Evolutionary conservation across 2,888 invertebrate species (phyloP).

Genomic region (Oligia strigilis): DNA sequence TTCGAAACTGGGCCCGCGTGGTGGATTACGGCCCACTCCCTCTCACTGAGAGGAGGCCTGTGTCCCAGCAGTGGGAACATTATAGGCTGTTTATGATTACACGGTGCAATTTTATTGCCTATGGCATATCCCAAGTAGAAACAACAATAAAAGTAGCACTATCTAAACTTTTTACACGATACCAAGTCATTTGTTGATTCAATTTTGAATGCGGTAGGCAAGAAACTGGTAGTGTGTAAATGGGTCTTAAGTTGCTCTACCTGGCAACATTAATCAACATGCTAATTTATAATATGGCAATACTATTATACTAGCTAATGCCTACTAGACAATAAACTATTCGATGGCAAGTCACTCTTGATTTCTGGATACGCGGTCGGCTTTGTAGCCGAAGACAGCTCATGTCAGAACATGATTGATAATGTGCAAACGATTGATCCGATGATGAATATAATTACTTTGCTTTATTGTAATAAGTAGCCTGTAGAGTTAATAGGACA

Average conservation of each 20-base stretch:
- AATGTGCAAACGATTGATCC: slow-evolving; percentile 48
- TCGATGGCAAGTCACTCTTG: slow-evolving; percentile 44
- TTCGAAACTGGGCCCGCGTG: too few relatives aligned
- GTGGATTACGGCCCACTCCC: too few relatives aligned
- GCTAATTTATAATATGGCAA: background rate
- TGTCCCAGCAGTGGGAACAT: too few relatives aligned
- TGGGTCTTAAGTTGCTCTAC: background rate
- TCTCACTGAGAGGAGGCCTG: too few relatives aligned
- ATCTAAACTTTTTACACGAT: too few relatives aligned
- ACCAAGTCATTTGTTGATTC: background rate
- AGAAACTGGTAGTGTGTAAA: background rate
- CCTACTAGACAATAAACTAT: background rate
- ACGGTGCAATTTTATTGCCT: too few relatives aligned
- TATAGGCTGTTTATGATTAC: too few relatives aligned
- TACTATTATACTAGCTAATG: background rate
- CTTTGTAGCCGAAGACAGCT: slow-evolving; percentile 51
- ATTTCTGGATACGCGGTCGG: slow-evolving; percentile 47
- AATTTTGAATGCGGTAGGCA: background rate
- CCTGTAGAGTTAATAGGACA: slow-evolving; percentile 3
- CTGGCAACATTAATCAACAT: slow-evolving; percentile 6
- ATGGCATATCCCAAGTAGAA: too few relatives aligned
- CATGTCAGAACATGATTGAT: slow-evolving; percentile 53
- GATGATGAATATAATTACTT: slow-evolving; percentile 45
- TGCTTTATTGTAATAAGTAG: slow-evolving; percentile 25
- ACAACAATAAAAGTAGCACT: too few relatives aligned